Evolutionary conservation across 2,113 vertebrate species (phyloP), one percentile per base, ranked within the genome.

Genomic region (Cettia cetti): DNA sequence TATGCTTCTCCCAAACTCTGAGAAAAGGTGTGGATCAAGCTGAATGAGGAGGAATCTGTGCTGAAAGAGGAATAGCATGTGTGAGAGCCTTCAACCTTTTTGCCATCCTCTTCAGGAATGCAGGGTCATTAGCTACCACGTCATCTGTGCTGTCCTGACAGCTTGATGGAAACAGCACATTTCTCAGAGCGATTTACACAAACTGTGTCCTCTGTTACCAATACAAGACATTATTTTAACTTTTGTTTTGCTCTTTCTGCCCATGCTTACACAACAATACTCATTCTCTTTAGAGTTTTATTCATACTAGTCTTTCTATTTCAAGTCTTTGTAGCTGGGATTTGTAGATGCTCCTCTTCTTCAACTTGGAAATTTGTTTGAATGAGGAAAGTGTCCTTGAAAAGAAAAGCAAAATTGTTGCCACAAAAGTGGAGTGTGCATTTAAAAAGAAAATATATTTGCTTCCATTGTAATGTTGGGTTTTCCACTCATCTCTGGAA

Each of bases 141-240:
- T 93, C 59, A 88, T 90, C 79, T 86, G 66, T 39, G 57, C 79
- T 90, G 59, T 88, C 18, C 53, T 75, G 76, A 88, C 45, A 65
- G 57, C 0, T 74, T 94, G 85, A 94, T 96, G 92, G 86, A 92
- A 97, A 94, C 64, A 94, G n/a, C 92, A 93, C 60, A 64, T 83
- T 95, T 93, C 71, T 82, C 39, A 63, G 56, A 71, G 31, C 2
- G 3, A 76, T 6, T 11, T 13, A 50, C 63, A 0, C 1, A 3
- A 83, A 8, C 76, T 35, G 4, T 45, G 16, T 65, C 59, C 42
- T 88, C 85, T 59, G 13, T 39, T 90, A 59, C 39, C 19, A 44
- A 20, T 20, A 47, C 8, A 74, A 52, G 33, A 17, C 10, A 35
- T 61, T 80, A 10, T 45, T 91, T 83, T 64, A 42, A 49, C 9